Evolutionary conservation across 2,797 vertebrate species (phyloP).

Genomic region (Rousettus madagascariensis): DNA sequence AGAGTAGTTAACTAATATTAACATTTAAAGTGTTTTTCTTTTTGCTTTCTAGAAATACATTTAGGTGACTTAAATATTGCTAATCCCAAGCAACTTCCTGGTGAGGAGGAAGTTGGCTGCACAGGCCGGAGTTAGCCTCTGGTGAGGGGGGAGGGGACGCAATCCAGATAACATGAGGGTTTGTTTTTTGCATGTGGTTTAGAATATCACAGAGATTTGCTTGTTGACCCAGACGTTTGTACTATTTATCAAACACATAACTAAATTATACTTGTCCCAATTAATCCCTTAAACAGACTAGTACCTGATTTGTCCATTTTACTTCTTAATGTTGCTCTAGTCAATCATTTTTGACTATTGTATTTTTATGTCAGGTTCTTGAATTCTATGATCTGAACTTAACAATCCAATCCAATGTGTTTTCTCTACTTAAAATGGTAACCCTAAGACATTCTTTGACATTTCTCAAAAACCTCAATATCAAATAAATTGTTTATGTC

Average conservation of each 20-base stretch:
- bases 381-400: background rate
- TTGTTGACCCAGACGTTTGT: background rate
- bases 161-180: background rate
- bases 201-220: background rate
- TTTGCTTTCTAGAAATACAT: background rate
- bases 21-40: background rate
- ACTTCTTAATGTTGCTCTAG: background rate
- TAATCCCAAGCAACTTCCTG: background rate
- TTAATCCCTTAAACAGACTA: background rate
- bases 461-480: background rate
- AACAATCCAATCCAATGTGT: background rate
- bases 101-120: background rate
- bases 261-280: background rate
- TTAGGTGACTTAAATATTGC: background rate
- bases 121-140: background rate
- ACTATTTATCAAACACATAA: background rate
- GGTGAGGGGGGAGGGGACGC: background rate
- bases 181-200: background rate
- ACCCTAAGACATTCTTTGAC: background rate
- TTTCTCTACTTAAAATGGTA: background rate
- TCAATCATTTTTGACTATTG: background rate
- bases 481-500: background rate
- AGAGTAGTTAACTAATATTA: background rate
- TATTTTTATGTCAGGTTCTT: background rate
- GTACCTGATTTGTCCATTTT: background rate